Evolutionary conservation across 2,888 invertebrate species (phyloP).

Genomic region (Operophtera brumata): DNA sequence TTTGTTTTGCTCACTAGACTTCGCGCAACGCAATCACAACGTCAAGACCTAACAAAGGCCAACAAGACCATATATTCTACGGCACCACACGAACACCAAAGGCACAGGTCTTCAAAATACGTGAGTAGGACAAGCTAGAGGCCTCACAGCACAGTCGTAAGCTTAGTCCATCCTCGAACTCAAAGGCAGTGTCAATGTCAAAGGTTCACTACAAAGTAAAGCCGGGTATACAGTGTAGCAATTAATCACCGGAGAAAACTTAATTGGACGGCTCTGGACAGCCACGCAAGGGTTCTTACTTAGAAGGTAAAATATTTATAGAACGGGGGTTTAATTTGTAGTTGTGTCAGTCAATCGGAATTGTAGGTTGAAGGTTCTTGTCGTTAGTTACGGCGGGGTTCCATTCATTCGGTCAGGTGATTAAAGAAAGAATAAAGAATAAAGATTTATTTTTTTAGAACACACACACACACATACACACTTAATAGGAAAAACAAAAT

Average conservation of each 20-base stretch:
- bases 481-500: no score
- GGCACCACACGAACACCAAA: not conserved
- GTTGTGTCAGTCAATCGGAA: slow-evolving; percentile 14
- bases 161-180: slow-evolving; percentile 21
- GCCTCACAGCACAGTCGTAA: slow-evolving; percentile 5
- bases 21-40: not conserved
- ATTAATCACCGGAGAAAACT: slow-evolving; percentile 69
- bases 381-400: not conserved
- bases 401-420: no score
- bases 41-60: slow-evolving; percentile 9
- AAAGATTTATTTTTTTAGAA: no score
- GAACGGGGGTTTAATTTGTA: slow-evolving; percentile 11
- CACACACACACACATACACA: no score
- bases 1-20: not conserved
- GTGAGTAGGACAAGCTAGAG: slow-evolving; percentile 8
- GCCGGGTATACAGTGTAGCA: slow-evolving; percentile 24
- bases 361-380: not conserved
- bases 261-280: slow-evolving; percentile 66
- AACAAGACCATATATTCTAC: slow-evolving; percentile 1
- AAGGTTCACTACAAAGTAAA: slow-evolving; percentile 18
- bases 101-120: slow-evolving; percentile 8
- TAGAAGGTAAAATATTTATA: slow-evolving; percentile 25
- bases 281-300: slow-evolving; percentile 49
- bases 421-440: no score
- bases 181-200: slow-evolving; percentile 28